Conservation (phyloP, 2,113 vertebrate species). For the Holacanthus passer region DNA sequence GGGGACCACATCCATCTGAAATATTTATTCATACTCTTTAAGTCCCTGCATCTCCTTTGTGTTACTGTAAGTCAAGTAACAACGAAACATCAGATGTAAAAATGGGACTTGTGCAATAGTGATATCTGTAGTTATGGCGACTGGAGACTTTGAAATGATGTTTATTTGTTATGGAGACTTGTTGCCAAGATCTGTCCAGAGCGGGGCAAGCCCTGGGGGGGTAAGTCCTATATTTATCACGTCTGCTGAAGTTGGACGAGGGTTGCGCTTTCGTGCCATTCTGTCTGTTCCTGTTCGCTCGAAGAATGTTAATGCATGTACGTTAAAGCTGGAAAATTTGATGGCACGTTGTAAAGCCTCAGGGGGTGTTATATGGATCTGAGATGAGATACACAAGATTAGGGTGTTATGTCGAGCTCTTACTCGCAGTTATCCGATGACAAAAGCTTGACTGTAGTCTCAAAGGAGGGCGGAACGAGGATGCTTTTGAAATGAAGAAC, state of each 20-base stretch:
- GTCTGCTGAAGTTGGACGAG: neutral
- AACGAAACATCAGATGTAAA: neutral
- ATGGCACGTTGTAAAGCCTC: conserved; percentile 8
- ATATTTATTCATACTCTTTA: neutral
- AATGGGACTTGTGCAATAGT: neutral
- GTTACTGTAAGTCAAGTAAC: neutral
- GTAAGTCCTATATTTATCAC: conserved; percentile 17
- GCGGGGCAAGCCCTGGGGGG: neutral
- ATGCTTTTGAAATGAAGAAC: neutral
- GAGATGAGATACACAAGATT: neutral
- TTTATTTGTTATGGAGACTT: conserved; percentile 40
- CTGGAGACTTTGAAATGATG: neutral
- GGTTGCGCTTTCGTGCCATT: neutral
- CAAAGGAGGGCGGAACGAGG: neutral
- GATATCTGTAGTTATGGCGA: conserved; percentile 21
- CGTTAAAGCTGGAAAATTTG: conserved; percentile 11
- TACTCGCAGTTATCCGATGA: neutral
- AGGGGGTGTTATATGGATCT: neutral
- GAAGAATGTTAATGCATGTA: neutral
- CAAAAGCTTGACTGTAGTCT: neutral
- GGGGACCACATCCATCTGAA: neutral
- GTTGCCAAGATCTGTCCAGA: conserved; percentile 7
- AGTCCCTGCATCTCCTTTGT: neutral
- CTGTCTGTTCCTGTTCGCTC: neutral
- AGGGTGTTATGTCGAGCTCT: neutral